These are phyloP conservation scores for Hucho hucho DNA, from an alignment of 2,113 vertebrate species.

Conservation along the genomic window DNA sequence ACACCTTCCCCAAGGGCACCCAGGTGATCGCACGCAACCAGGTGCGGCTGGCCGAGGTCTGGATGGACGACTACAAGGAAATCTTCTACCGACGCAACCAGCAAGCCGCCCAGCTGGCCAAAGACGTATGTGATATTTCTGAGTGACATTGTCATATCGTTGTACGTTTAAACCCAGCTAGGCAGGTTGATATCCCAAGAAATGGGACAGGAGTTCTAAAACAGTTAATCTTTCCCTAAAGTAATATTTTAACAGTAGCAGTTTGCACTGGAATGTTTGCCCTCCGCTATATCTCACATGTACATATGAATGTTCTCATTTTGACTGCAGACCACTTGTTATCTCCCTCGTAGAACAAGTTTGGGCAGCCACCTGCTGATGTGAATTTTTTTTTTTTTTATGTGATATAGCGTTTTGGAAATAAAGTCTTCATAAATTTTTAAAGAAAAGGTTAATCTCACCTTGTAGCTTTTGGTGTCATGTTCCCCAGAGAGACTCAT, in stretches of 20 bases:
- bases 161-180: neutral
- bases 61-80: conserved; percentile 98
- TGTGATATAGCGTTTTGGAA: no score
- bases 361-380: conserved; percentile 28
- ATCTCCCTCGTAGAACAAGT: conserved; percentile 24
- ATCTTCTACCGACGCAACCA: conserved; percentile 97
- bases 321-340: conserved; percentile 25
- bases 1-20: conserved; percentile 96
- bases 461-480: neutral
- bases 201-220: no score
- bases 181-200: no score
- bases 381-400: no score
- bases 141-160: neutral
- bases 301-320: conserved; percentile 12
- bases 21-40: conserved; percentile 97
- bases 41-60: conserved; percentile 97
- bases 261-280: conserved; percentile 8
- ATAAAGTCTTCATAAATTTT: neutral
- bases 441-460: neutral
- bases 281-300: no score
- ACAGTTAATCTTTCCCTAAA: no score
- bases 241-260: neutral
- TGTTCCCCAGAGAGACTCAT: neutral
- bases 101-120: conserved; percentile 90
- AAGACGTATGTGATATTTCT: conserved; percentile 80